phyloP scores from a whole-genome alignment of 2,888 invertebrate genomes.

The Poecilobothrus nobilitatus region DNA sequence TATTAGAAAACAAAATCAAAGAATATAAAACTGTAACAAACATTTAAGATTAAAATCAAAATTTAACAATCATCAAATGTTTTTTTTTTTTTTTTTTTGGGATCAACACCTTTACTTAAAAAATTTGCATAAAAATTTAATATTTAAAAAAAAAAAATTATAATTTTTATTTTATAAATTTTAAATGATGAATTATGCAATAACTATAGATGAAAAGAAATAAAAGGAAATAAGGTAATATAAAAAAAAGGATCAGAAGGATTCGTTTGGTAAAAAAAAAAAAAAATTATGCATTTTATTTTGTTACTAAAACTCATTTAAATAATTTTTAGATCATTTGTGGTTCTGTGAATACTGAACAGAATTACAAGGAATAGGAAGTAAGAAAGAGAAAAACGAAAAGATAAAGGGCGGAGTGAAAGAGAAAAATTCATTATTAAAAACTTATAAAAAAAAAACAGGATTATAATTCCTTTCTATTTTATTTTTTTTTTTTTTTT shows the following conservation, averaged over 20 bases:
- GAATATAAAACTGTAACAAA: background rate
- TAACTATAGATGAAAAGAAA: background rate
- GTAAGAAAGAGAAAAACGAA: background rate
- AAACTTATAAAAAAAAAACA: background rate
- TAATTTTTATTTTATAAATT: background rate
- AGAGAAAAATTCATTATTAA: background rate
- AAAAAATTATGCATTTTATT: background rate
- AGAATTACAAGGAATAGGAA: no score
- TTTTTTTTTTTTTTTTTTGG: background rate
- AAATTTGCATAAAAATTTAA: background rate
- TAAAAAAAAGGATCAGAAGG: background rate
- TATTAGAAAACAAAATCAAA: no score
- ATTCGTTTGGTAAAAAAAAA: background rate
- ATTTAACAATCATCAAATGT: no score
- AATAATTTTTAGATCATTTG: slow-evolving; percentile 1
- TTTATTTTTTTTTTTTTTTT: background rate
- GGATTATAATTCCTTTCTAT: no score
- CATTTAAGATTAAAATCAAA: slow-evolving; percentile 1
- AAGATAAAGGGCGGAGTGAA: background rate
- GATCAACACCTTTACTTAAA: background rate
- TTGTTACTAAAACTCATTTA: background rate
- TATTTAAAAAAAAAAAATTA: no score
- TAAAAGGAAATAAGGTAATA: background rate
- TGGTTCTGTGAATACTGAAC: background rate
- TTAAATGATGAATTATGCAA: slow-evolving; percentile 1